phyloP scores from a whole-genome alignment of 2,797 vertebrate species.

The Mus caroli region DNA sequence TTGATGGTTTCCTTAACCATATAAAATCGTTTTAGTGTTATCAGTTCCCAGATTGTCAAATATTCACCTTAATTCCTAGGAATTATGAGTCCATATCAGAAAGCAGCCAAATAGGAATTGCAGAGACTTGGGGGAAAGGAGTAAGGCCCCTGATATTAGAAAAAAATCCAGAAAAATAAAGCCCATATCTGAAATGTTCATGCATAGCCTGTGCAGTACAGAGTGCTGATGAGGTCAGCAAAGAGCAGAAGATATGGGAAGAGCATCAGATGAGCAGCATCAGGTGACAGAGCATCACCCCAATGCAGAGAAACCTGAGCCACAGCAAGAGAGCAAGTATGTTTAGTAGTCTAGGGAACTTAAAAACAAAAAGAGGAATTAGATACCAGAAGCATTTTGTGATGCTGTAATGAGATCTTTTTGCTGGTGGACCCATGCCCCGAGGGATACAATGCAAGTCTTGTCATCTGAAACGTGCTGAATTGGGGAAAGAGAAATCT shows the following conservation, averaged over 20 bases:
- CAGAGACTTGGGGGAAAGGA: neutral
- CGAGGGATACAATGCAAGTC: conserved; percentile 63
- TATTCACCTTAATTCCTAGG: neutral
- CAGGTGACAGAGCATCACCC: conserved; percentile 65
- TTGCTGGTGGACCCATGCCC: conserved; percentile 54
- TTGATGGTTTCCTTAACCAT: neutral
- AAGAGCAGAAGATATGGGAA: neutral
- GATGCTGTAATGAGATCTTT: conserved; percentile 78
- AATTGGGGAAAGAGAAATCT: conserved; percentile 47
- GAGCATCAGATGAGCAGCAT: conserved; percentile 68
- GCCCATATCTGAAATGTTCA: neutral
- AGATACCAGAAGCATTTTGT: conserved; percentile 76
- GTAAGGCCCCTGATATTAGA: neutral
- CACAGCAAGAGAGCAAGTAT: conserved; percentile 23
- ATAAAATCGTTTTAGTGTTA: neutral
- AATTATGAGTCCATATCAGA: neutral
- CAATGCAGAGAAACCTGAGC: conserved; percentile 71
- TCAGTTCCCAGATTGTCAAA: neutral
- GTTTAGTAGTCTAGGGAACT: conserved; percentile 54
- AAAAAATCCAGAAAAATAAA: neutral
- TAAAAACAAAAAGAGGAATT: conserved; percentile 59
- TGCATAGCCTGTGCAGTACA: neutral
- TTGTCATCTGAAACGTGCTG: conserved; percentile 69
- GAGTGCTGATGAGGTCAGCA: neutral
- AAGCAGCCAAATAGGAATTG: neutral